These are phyloP conservation scores for Haplochromis burtoni DNA, from an alignment of 2,113 vertebrate species.

Conservation along the genomic window DNA sequence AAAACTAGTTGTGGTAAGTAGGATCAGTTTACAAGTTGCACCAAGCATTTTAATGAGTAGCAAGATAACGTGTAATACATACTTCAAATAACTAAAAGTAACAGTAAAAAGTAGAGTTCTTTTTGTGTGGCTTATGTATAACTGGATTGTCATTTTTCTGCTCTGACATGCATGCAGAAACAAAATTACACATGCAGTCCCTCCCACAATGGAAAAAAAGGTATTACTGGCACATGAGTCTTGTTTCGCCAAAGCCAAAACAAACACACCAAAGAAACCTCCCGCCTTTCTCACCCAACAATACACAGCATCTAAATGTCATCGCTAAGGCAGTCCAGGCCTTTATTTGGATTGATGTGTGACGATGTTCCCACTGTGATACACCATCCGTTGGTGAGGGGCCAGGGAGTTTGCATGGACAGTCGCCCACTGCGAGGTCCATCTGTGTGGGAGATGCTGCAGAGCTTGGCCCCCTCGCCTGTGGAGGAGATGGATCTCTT, in stretches of 20 bases:
- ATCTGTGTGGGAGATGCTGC: conserved; percentile 52
- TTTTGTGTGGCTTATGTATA: background rate
- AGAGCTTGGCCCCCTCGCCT: conserved; percentile 24
- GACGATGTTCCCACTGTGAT: conserved; percentile 31
- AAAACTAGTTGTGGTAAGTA: background rate
- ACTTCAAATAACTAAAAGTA: background rate
- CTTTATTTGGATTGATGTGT: conserved; percentile 50
- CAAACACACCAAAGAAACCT: conserved; percentile 12
- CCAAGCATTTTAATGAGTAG: background rate
- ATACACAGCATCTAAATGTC: conserved; percentile 41
- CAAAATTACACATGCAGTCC: background rate
- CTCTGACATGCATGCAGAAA: background rate
- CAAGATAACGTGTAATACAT: background rate
- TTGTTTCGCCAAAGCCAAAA: background rate
- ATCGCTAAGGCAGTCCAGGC: background rate
- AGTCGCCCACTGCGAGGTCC: conserved; percentile 43
- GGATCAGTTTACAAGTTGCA: background rate
- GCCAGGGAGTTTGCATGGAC: conserved; percentile 26
- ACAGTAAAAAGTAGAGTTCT: background rate
- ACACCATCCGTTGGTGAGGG: conserved; percentile 38
- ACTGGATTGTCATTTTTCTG: background rate
- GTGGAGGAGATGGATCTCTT: conserved; percentile 50
- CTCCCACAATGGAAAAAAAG: background rate
- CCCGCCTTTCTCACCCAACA: background rate
- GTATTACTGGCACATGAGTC: background rate